phyloP scores from a whole-genome alignment of 2,113 vertebrate species.

The Chiloscyllium plagiosum region DNA sequence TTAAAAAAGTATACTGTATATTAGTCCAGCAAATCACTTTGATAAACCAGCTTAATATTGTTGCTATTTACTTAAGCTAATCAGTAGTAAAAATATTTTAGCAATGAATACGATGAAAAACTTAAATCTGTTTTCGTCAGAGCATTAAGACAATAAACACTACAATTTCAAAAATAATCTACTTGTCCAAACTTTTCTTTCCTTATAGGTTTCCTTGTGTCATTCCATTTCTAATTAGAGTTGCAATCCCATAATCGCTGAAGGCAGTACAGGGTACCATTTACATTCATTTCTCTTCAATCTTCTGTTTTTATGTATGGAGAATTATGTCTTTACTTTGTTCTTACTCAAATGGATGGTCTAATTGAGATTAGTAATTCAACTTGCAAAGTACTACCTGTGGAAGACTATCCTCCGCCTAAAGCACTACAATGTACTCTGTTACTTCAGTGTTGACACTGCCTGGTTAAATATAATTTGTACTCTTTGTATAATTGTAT shows the following conservation, averaged over 20 bases:
- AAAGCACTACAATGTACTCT: background rate
- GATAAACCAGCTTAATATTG: background rate
- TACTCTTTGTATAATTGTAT: background rate
- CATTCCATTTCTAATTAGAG: background rate
- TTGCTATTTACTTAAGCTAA: background rate
- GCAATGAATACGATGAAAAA: background rate
- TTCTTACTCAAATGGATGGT: background rate
- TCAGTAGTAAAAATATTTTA: background rate
- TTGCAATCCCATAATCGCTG: background rate
- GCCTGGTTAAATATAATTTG: background rate
- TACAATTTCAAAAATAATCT: background rate
- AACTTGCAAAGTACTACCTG: background rate
- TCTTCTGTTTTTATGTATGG: background rate
- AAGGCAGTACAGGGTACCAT: background rate
- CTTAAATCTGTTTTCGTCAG: background rate
- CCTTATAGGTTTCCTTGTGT: background rate
- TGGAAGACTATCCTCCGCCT: background rate
- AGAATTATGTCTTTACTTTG: background rate
- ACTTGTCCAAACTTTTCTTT: background rate
- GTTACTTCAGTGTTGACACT: background rate
- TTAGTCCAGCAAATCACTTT: background rate
- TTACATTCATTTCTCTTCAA: background rate
- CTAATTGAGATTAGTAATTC: background rate
- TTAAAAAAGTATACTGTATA: background rate
- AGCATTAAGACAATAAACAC: background rate